Conservation (phyloP, 2,797 vertebrate genomes). For the Crypturellus tataupa region DNA sequence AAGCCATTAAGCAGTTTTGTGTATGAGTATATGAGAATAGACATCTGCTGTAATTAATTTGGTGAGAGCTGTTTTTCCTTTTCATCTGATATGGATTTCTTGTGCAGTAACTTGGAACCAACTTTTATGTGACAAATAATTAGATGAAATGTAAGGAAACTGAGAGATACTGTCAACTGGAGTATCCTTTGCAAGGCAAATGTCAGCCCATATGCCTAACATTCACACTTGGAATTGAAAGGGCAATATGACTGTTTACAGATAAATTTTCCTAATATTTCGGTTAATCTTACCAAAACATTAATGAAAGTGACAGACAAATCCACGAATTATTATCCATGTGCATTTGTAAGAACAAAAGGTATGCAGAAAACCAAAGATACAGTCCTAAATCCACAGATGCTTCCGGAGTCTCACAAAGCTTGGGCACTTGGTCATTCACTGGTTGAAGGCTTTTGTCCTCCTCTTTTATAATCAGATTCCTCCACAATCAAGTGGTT, state of each 20-base stretch:
- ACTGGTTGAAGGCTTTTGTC: background rate
- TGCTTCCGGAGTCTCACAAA: background rate
- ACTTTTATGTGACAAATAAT: background rate
- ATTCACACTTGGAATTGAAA: background rate
- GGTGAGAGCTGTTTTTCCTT: background rate
- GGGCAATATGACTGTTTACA: slow-evolving; percentile 8
- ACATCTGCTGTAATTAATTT: background rate
- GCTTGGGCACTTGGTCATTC: background rate
- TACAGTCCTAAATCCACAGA: background rate
- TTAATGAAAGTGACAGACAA: slow-evolving; percentile 1
- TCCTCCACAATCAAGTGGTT: background rate
- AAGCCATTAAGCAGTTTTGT: background rate
- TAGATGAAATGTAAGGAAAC: background rate
- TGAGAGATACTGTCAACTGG: background rate
- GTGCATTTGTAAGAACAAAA: background rate
- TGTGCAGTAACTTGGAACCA: background rate
- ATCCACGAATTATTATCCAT: background rate
- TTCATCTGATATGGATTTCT: background rate
- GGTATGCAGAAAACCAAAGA: background rate
- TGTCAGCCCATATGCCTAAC: background rate
- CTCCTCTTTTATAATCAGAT: background rate
- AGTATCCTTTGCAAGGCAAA: background rate
- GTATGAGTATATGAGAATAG: background rate
- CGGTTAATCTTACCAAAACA: slow-evolving; percentile 31
- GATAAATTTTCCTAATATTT: slow-evolving; percentile 33